Evolutionary conservation across 2,113 vertebrate genomes (phyloP).

Genomic region (Nymphicus hollandicus): DNA sequence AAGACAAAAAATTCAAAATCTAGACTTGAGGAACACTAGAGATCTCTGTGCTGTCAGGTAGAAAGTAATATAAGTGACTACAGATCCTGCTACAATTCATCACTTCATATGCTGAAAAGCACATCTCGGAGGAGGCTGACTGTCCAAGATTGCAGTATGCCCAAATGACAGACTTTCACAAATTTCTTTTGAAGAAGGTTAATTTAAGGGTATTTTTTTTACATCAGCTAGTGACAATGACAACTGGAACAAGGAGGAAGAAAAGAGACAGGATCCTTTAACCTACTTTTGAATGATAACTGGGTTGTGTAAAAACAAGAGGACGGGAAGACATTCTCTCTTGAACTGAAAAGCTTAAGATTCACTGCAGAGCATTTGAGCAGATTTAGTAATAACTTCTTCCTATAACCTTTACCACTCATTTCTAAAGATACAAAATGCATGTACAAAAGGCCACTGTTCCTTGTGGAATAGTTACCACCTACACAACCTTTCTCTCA

Average conservation of each 20-base stretch:
- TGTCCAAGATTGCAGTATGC: not conserved
- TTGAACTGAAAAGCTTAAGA: not conserved
- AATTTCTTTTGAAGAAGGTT: not conserved
- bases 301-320: not conserved
- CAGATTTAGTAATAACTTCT: not conserved
- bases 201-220: not conserved
- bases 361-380: not conserved
- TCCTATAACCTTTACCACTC: not conserved
- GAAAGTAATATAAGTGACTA: constrained; percentile 42
- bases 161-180: not conserved
- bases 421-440: not conserved
- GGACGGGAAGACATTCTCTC: not conserved
- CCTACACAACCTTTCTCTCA: not conserved
- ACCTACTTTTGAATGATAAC: not conserved
- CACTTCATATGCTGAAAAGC: not conserved
- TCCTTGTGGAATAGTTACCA: not conserved
- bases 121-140: not conserved
- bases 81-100: not conserved
- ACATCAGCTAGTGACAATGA: not conserved
- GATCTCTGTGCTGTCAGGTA: constrained; percentile 1
- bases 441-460: not conserved
- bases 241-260: not conserved
- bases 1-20: constrained; percentile 38
- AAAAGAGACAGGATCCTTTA: not conserved
- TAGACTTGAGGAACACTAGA: not conserved